These are phyloP conservation scores for Eulemur macaco DNA, from an alignment of 2,113 vertebrate genomes.

Conservation along the genomic window DNA sequence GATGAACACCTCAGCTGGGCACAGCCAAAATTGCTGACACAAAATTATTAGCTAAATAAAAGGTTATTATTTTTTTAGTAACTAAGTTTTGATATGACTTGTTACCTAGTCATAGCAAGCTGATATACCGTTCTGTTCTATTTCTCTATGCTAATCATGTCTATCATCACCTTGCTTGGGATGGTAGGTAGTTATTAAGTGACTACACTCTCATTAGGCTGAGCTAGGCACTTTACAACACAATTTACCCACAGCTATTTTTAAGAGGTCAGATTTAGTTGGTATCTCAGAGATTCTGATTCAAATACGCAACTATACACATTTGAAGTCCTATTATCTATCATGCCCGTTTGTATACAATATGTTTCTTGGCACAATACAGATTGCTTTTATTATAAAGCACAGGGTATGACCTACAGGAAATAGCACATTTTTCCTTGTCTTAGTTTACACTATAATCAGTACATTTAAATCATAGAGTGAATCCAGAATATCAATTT, in stretches of 20 bases:
- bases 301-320: background rate
- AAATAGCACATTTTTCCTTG: conserved; percentile 61
- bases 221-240: background rate
- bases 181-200: background rate
- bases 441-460: conserved; percentile 77
- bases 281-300: conserved; percentile 12
- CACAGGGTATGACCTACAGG: conserved; percentile 49
- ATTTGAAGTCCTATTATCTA: conserved; percentile 62
- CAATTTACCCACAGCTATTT: background rate
- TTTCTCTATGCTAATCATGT: background rate
- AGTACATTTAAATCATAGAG: conserved; percentile 72
- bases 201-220: background rate
- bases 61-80: background rate
- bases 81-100: background rate
- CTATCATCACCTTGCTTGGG: background rate
- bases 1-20: background rate
- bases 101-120: background rate
- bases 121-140: background rate
- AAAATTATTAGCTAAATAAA: background rate
- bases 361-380: conserved; percentile 50
- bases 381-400: conserved; percentile 75
- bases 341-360: background rate
- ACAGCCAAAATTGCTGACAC: background rate
- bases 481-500: conserved; percentile 78
- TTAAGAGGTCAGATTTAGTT: conserved; percentile 20